Conservation (phyloP, 1,140 invertebrate species). For the Bombus sylvicola region DNA sequence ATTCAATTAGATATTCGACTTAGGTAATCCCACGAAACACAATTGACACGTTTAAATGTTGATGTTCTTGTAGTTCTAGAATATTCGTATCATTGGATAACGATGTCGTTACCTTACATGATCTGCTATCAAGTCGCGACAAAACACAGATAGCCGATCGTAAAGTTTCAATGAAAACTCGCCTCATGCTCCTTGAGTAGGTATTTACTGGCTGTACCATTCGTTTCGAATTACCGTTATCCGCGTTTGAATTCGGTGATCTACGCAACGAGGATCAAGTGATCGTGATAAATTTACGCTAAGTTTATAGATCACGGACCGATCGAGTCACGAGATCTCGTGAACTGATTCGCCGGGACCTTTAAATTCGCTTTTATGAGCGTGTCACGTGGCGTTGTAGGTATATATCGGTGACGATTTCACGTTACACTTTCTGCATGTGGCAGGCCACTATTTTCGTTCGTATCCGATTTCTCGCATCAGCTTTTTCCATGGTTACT, state of each 20-base stretch:
- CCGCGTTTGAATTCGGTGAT: slow-evolving; percentile 22
- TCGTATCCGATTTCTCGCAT: slow-evolving; percentile 35
- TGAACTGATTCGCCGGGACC: background rate
- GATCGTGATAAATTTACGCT: background rate
- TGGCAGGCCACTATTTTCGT: slow-evolving; percentile 26
- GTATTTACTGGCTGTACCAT: background rate
- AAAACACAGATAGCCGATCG: background rate
- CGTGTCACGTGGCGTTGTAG: background rate
- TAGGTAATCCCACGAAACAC: background rate
- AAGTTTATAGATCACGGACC: background rate
- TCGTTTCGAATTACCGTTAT: slow-evolving; percentile 29
- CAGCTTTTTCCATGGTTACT: slow-evolving; percentile 34
- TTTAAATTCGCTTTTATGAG: slow-evolving; percentile 21
- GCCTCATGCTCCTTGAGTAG: too few species aligned
- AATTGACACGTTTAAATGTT: too few species aligned
- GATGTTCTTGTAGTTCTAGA: background rate
- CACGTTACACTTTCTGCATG: slow-evolving; percentile 26
- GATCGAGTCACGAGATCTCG: background rate
- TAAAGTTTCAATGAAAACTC: slow-evolving; percentile 19
- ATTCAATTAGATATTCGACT: background rate
- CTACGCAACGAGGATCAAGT: background rate
- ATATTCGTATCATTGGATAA: slow-evolving; percentile 21
- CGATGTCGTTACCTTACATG: background rate
- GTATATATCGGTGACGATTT: background rate
- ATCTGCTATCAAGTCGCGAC: background rate